Evolutionary conservation across 2,888 invertebrate species (phyloP).

Genomic region (Apantesis nais): DNA sequence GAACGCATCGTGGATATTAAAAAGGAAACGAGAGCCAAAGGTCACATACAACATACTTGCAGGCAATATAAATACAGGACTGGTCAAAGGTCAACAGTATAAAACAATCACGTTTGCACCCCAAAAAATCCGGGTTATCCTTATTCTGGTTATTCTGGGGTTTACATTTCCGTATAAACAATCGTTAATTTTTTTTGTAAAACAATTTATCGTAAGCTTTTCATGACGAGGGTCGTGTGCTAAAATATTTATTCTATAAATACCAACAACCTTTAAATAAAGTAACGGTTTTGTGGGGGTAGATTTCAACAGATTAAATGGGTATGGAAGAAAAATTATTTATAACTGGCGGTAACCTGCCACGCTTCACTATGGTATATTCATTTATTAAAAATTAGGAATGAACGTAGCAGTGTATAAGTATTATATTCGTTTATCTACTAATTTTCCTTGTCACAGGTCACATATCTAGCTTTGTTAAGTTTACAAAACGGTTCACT

Average conservation of each 20-base stretch:
- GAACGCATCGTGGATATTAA: conserved; percentile 20
- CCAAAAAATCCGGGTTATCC: conserved; percentile 9
- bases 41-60: conserved; percentile 7
- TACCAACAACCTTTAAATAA: conserved; percentile 17
- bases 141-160: conserved; percentile 13
- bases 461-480: not conserved
- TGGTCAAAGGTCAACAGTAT: conserved; percentile 18
- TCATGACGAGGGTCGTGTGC: conserved; percentile 7
- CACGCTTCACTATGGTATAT: too few relatives aligned
- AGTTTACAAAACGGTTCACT: conserved; percentile 3
- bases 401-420: too few relatives aligned
- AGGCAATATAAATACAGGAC: conserved; percentile 18
- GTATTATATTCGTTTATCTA: not conserved
- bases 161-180: conserved; percentile 18
- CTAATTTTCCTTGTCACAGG: not conserved
- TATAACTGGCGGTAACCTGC: too few relatives aligned
- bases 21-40: conserved; percentile 12
- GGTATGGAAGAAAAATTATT: not conserved
- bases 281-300: not conserved
- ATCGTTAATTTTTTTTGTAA: conserved; percentile 18
- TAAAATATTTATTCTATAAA: conserved; percentile 23
- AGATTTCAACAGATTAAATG: not conserved
- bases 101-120: conserved; percentile 16
- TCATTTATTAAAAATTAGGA: too few relatives aligned
- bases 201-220: conserved; percentile 19